Evolutionary conservation across 2,113 vertebrate species (phyloP), one percentile per base, ranked within the genome.

Genomic region (Desmodus rotundus): DNA sequence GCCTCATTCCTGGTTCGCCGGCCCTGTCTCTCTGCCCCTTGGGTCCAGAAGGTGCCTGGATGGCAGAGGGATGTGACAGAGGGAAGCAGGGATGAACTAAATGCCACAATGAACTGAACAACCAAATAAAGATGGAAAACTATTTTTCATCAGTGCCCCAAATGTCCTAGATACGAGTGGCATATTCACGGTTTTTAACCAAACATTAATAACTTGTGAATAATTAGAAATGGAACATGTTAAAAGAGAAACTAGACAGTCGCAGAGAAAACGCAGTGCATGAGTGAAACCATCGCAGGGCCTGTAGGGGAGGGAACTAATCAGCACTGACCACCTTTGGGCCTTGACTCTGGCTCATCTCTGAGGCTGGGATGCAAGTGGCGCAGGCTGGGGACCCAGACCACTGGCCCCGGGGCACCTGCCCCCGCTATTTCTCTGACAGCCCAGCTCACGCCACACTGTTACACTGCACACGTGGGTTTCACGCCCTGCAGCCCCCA

Each of bases 391-490:
- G 19, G 50, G 16, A n/a, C 41, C 16, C n/a, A 22, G 47, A 82
- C 4, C 15, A 1, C 20, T 5, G 17, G 12, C 22, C 58, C 61
- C 13, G 13, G 16, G 38, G 52, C 68, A n/a, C 61, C n/a, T 15
- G 1, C 38, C 41, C 7, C 68, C n/a, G 68, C 26, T 22, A 10
- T 10, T 61, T 31, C 50, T 24, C 5, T 7, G 31, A 58, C 24
- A 68, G 56, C 33, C 58, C 5, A 6, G n/a, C 36, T 41, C 58
- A 14, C 15, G 5, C 24, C n/a, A 4, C 52, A 0, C 0, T 7
- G 50, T 84, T 4, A 31, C 12, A 2, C 9, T 1, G 65, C n/a
- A 15, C 0, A 28, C 20, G 4, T 7, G 13, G 0, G 13, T 41
- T 61, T 63, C n/a, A 31, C n/a, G 28, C 12, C 70, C 61, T 43